Percentiles rank a stretch among this genome's conserved stretches.
Conservation (phyloP, 1,140 invertebrate species). For the Neodiprion virginianus region DNA sequence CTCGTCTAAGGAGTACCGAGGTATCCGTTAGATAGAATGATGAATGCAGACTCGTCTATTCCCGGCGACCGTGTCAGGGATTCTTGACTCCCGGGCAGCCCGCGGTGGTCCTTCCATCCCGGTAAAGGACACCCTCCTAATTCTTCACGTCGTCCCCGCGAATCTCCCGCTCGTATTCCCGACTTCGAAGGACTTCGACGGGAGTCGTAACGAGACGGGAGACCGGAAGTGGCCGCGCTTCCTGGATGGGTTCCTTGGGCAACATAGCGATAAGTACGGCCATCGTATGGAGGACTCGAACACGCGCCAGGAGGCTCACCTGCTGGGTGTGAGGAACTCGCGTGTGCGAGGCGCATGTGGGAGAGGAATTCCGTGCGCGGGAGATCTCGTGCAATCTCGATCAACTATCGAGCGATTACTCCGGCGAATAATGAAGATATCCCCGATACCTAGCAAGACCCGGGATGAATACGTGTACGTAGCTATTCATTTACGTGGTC, state of each 20-base stretch:
- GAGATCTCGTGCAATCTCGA: background rate
- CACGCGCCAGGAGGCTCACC: no score
- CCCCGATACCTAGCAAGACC: background rate
- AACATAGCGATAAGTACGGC: background rate
- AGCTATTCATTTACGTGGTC: background rate
- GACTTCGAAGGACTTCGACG: constrained; percentile 27
- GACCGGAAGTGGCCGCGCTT: constrained; percentile 8
- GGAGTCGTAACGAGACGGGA: constrained; percentile 28
- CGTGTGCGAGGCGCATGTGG: no score
- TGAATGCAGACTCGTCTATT: constrained; percentile 42
- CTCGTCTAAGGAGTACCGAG: constrained; percentile 41
- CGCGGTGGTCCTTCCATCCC: constrained; percentile 40
- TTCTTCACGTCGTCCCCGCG: background rate
- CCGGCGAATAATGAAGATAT: background rate
- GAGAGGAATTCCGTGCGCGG: no score
- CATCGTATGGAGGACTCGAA: no score
- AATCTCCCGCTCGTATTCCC: background rate
- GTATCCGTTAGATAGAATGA: constrained; percentile 36
- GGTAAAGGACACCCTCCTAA: constrained; percentile 9
- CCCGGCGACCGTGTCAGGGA: constrained; percentile 33
- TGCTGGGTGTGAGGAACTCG: no score
- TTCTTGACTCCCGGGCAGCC: constrained; percentile 39
- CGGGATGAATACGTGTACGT: background rate
- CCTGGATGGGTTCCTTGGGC: background rate
- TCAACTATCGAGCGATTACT: background rate